Percentiles rank a stretch among this genome's conserved stretches.
phyloP scores from a whole-genome alignment of 2,797 vertebrate genomes.

The Galago senegalensis region DNA sequence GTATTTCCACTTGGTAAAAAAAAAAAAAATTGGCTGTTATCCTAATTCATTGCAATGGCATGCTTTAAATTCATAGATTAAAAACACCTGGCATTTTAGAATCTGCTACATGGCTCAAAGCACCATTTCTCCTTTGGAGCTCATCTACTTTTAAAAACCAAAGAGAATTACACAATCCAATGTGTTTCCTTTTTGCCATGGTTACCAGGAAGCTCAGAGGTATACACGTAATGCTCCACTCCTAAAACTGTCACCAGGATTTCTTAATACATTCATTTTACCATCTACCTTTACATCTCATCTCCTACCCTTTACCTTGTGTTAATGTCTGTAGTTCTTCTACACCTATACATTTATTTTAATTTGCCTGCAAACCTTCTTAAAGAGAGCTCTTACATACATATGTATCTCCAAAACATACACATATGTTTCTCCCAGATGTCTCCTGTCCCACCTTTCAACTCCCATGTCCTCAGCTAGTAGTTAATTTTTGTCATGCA shows the following conservation, averaged over 20 bases:
- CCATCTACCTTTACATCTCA: background rate
- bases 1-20: background rate
- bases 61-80: conserved; percentile 41
- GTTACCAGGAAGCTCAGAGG: background rate
- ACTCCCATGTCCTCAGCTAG: background rate
- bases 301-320: background rate
- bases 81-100: background rate
- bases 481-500: background rate
- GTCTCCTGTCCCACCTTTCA: background rate
- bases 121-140: background rate
- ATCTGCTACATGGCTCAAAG: conserved; percentile 38
- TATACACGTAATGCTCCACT: background rate
- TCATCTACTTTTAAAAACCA: conserved; percentile 23
- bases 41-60: background rate
- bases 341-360: background rate
- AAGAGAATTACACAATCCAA: background rate
- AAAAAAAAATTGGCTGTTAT: background rate
- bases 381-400: background rate
- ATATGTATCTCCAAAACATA: background rate
- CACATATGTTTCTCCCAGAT: background rate
- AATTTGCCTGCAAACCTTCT: background rate
- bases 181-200: conserved; percentile 27
- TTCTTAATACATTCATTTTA: conserved; percentile 10
- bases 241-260: background rate
- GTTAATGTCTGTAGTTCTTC: background rate